phyloP scores from a whole-genome alignment of 2,888 invertebrate species.

The Heteromurus nitidus region DNA sequence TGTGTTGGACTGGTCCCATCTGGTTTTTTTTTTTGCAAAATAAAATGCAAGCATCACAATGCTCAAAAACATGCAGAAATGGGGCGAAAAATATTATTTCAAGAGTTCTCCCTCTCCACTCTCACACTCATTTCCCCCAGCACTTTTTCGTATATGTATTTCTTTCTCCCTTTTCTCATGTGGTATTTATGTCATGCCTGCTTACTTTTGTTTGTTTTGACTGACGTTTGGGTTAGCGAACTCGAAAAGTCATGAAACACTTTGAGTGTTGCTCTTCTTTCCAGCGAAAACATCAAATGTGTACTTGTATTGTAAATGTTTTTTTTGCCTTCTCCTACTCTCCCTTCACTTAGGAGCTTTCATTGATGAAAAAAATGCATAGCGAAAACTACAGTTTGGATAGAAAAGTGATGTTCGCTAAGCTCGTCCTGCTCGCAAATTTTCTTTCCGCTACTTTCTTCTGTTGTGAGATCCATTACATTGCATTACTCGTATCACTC shows the following conservation, averaged over 20 bases:
- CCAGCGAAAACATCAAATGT: not conserved
- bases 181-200: constrained; percentile 30
- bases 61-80: not conserved
- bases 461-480: not conserved
- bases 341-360: not conserved
- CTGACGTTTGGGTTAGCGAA: constrained; percentile 52
- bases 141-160: not conserved
- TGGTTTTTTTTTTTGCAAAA: not conserved
- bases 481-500: not conserved
- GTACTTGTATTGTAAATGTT: not conserved
- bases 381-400: not conserved
- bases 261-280: constrained; percentile 3
- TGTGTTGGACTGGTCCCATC: not conserved
- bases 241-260: constrained; percentile 36
- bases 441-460: not conserved
- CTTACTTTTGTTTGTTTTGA: constrained; percentile 31
- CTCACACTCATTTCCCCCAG: constrained; percentile 1
- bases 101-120: not conserved
- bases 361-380: not conserved
- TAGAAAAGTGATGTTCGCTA: not conserved
- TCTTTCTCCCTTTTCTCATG: not conserved
- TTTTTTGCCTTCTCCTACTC: not conserved
- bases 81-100: not conserved
- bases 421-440: not conserved
- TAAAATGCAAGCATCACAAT: not conserved